Evolutionary conservation across 2,797 vertebrate species (phyloP).

Genomic region (Rhinoraja longicauda): DNA sequence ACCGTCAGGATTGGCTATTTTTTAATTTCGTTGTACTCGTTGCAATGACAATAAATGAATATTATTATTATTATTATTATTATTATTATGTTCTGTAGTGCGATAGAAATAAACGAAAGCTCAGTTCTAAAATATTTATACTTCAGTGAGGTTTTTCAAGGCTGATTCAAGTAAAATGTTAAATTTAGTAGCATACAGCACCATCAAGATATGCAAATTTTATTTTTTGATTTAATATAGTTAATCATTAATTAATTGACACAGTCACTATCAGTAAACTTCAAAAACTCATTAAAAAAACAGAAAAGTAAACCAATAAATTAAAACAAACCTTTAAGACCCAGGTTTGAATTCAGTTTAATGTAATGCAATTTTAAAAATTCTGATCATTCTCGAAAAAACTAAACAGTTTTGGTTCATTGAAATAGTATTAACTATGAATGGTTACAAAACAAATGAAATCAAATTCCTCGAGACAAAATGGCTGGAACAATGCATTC

Average conservation of each 20-base stretch:
- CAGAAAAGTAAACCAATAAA: neutral
- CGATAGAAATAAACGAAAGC: neutral
- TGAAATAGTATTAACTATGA: neutral
- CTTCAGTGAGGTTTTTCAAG: neutral
- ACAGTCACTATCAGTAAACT: neutral
- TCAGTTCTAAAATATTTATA: neutral
- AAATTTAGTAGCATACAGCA: too few species aligned
- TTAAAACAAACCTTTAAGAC: neutral
- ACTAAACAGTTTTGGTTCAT: neutral
- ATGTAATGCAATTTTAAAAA: neutral
- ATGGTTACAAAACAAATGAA: neutral
- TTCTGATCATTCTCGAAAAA: neutral
- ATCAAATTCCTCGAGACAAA: neutral
- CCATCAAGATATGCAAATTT: neutral
- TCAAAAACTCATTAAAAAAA: neutral
- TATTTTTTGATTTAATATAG: neutral
- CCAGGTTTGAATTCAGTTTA: neutral
- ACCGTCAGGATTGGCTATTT: too few species aligned
- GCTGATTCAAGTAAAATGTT: neutral
- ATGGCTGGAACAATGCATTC: neutral
- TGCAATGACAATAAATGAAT: too few species aligned
- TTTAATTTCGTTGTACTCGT: too few species aligned
- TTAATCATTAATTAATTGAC: neutral
- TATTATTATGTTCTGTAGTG: too few species aligned
- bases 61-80: too few species aligned